Evolutionary conservation across 1,140 invertebrate species (phyloP).

Genomic region (Bombus confusus): DNA sequence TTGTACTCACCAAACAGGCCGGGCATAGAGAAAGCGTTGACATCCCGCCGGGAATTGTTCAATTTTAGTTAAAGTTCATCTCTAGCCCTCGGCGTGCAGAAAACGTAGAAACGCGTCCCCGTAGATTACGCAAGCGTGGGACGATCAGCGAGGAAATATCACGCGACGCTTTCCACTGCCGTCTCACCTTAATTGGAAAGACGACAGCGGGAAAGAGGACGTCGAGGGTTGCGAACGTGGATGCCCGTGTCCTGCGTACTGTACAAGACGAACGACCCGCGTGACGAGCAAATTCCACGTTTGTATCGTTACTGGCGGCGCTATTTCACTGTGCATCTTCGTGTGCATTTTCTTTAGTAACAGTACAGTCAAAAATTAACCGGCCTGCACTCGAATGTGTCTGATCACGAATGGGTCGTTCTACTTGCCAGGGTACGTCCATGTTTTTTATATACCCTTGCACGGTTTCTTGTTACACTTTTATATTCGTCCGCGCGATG

Average conservation of each 20-base stretch:
- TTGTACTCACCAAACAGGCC: constrained; percentile 33
- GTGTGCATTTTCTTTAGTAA: neutral
- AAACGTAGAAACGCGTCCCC: constrained; percentile 51
- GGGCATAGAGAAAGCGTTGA: constrained; percentile 38
- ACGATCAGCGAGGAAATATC: constrained; percentile 44
- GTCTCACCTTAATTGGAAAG: constrained; percentile 58
- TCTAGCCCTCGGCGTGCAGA: constrained; percentile 6
- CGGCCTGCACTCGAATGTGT: no score
- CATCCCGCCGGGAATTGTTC: constrained; percentile 72
- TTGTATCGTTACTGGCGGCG: neutral
- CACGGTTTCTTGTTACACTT: neutral
- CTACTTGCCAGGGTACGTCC: neutral
- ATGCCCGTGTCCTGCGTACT: neutral
- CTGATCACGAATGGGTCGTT: neutral
- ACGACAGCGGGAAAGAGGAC: constrained; percentile 36
- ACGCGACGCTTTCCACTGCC: neutral
- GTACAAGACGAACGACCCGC: constrained; percentile 7
- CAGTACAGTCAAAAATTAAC: neutral
- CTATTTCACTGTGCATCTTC: neutral
- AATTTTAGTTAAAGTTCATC: constrained; percentile 70
- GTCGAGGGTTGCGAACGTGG: constrained; percentile 18
- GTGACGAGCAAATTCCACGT: neutral
- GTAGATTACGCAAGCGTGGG: constrained; percentile 49
- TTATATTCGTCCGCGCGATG: neutral
- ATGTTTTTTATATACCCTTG: neutral